phyloP scores from a whole-genome alignment of 2,888 invertebrate species.

The Bombyx huttoni region DNA sequence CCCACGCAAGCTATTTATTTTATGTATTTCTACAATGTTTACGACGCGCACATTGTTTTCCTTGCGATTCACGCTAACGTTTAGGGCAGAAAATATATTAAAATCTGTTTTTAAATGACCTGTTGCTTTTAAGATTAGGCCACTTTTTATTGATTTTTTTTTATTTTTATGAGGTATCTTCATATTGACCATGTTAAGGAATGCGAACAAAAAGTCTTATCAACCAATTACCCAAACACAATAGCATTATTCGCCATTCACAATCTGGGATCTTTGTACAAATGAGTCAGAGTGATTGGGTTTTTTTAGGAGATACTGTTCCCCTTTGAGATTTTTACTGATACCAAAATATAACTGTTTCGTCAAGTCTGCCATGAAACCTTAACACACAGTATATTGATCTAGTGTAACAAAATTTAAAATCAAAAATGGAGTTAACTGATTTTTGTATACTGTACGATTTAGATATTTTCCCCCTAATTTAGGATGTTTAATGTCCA shows the following conservation, averaged over 20 bases:
- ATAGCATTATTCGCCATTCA: background rate
- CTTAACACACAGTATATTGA: too few relatives aligned
- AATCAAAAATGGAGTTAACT: too few relatives aligned
- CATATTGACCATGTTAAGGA: background rate
- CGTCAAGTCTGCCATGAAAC: too few relatives aligned
- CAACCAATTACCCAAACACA: background rate
- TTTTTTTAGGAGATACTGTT: too few relatives aligned
- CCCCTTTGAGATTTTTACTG: too few relatives aligned
- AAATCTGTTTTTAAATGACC: conserved; percentile 1
- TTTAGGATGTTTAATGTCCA: too few relatives aligned
- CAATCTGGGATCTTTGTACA: background rate
- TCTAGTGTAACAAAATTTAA: too few relatives aligned
- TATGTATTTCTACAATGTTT: conserved; percentile 1
- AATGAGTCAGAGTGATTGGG: too few relatives aligned
- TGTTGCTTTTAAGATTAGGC: background rate
- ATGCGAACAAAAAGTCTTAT: background rate
- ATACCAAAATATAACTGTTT: too few relatives aligned
- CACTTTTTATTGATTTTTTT: too few relatives aligned
- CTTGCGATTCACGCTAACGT: background rate
- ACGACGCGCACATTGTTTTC: conserved; percentile 2
- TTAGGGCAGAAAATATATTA: background rate
- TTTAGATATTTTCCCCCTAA: too few relatives aligned
- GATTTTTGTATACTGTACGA: too few relatives aligned
- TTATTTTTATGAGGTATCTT: background rate
- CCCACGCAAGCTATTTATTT: background rate